Base-by-base conservation (phyloP, 2,888 invertebrate species). In the Drosophila pullipes region DNA sequence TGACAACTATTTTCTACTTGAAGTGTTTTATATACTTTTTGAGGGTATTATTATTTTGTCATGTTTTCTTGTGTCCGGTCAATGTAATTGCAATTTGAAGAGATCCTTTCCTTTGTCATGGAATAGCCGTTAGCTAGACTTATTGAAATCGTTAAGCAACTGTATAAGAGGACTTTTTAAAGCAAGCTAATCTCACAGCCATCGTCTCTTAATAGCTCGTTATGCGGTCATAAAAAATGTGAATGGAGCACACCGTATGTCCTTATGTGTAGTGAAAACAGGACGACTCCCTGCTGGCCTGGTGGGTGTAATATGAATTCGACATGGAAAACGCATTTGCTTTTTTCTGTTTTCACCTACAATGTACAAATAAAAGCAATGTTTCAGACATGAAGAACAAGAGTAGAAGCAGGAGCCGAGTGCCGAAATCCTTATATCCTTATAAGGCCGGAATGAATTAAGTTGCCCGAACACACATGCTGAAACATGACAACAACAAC, bases 281-380 rank as follows among this genome's bases (percentile, higher is more conserved):
- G 57, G 13, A 39, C 57, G 58, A 58, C 47, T 58, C 33, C 54
- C 59, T 53, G 44, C 37, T 52, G 59, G 47, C 41, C 35, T 57
- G 44, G 64, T 50, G 65, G 60, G 53, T 62, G 61, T 82, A 59
- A 62, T 58, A 55, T 52, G 63, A 73, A 62, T 67, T 74, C 68
- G 73, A 82, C 82, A 82, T 85, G 85, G 73, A 85, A 85, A 82
- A 82, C 82, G 83, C 82, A 82, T 82, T 82, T 82, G 68, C 49
- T 44, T 49, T 41, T 57, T 59, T 30, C 41, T 37, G 35, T 54
- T 52, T 61, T 41, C 60, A 68, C 18, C 67, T 66, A 58, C 57
- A 22, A 33, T n/a, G 53, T 39, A 22, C 64, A 47, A 31, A 61
- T 59, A 60, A 59, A 68, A 44, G 60, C 57, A 65, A 68, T 64